Evolutionary conservation across 2,888 invertebrate genomes (phyloP), one percentile per base, ranked within the genome.

Genomic region (Microctonus aethiopoides): DNA sequence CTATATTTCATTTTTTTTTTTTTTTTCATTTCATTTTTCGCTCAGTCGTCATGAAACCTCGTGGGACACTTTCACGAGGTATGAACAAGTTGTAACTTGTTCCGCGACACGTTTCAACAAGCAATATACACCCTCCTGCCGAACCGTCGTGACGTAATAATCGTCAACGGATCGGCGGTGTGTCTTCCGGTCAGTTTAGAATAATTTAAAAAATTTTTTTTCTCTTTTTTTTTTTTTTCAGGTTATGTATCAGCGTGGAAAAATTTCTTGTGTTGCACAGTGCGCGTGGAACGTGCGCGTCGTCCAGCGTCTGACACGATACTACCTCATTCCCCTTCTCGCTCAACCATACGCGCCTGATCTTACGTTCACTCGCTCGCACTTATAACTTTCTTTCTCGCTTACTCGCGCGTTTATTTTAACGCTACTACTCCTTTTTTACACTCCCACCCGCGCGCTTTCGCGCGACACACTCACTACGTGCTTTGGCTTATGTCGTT

Each of bases 251-350:
- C 75, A 79, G 80, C 81, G 81, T 78, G 78, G 78, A 80, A 78
- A 78, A 72, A 52, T 63, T 62, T 74, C 71, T n/a, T 72, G 72
- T 72, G 73, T 64, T 71, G n/a, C n/a, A 80, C 76, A 81, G 79
- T 81, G 83, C 81, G 81, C 81, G 79, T 80, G 80, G 81, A 84
- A 79, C 84, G 84, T 84, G 84, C 84, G 84, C 82, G 78, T 84
- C 84, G 83, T 83, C 83, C 84, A 84, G 84, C 84, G 84, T 84
- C 84, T 83, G 81, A 83, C 83, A 83, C 84, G 84, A 83, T 83
- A 84, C 84, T 81, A 79, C 79, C 75, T 79, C 79, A 80, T 78
- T 80, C 78, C 79, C 77, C 78, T 77, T 78, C 81, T 79, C 83
- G 79, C 79, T 73, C 75, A 65, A 74, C 54, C 69, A 68, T 63